phyloP scores from a whole-genome alignment of 2,888 invertebrate species.

The Drosophila stalkeri region DNA sequence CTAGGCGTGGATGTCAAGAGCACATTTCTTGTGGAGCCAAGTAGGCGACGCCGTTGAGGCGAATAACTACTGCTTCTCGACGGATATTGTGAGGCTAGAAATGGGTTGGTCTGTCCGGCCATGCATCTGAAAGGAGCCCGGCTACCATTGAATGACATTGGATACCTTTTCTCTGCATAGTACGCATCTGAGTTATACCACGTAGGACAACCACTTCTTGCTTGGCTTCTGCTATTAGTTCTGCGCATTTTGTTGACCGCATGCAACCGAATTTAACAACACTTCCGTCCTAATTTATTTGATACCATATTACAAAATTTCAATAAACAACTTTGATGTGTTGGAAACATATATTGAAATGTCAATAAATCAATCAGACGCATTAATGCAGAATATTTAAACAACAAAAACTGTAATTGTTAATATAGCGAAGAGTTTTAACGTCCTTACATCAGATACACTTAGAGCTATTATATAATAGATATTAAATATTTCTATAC shows the following conservation, averaged over 20 bases:
- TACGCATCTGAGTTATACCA: conserved; percentile 27
- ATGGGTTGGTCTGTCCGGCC: conserved; percentile 1
- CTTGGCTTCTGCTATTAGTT: conserved; percentile 28
- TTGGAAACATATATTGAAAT: neutral
- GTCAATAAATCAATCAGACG: neutral
- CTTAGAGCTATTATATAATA: neutral
- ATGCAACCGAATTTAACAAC: conserved; percentile 63
- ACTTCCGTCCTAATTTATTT: conserved; percentile 60
- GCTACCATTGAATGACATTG: neutral
- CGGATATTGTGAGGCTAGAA: neutral
- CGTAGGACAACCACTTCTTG: conserved; percentile 31
- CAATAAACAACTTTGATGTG: conserved; percentile 18
- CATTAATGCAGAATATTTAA: neutral
- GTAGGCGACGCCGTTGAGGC: neutral
- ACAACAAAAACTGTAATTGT: neutral
- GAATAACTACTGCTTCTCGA: neutral
- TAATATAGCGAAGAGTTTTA: neutral
- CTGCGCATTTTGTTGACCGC: conserved; percentile 33
- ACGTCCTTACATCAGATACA: neutral
- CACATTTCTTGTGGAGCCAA: neutral
- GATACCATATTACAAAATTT: conserved; percentile 54
- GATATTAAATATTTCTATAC: neutral
- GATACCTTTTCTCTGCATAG: conserved; percentile 12
- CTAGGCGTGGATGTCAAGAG: neutral
- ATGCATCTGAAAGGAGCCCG: neutral